Conservation (phyloP, 2,113 vertebrate species). For the Aviceda subcristata region DNA sequence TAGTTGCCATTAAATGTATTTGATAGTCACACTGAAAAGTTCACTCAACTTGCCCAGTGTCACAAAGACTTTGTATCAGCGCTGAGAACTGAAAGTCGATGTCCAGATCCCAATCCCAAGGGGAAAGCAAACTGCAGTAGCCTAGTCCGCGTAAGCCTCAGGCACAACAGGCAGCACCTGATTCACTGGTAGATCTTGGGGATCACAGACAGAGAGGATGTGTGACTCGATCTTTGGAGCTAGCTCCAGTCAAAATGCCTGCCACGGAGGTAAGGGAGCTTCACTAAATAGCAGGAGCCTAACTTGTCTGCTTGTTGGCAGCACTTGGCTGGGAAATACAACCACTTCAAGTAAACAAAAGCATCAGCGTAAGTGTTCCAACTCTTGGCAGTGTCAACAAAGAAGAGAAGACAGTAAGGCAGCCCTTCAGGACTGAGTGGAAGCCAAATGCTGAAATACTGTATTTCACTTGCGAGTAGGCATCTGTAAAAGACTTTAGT, state of each 20-base stretch:
- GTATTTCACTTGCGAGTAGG: background rate
- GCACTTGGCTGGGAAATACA: background rate
- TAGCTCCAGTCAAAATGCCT: background rate
- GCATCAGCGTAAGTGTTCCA: background rate
- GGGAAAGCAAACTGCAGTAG: background rate
- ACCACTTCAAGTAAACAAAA: background rate
- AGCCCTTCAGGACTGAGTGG: background rate
- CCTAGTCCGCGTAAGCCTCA: rapidly evolving
- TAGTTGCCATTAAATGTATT: background rate
- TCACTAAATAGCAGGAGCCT: background rate
- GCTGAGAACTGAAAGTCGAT: background rate
- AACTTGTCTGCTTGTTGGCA: background rate
- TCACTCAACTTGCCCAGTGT: rapidly evolving
- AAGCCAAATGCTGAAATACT: background rate
- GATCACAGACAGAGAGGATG: background rate
- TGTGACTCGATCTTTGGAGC: background rate
- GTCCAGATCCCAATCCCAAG: background rate
- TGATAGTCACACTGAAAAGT: background rate
- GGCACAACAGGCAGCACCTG: background rate
- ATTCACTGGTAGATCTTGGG: background rate
- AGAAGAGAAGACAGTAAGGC: background rate
- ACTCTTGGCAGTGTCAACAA: background rate
- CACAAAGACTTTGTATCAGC: background rate
- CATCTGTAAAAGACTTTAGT: background rate
- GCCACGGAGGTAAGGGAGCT: background rate